Evolutionary conservation across 1,140 invertebrate genomes (phyloP).

Genomic region (Aphaenogaster floridana): DNA sequence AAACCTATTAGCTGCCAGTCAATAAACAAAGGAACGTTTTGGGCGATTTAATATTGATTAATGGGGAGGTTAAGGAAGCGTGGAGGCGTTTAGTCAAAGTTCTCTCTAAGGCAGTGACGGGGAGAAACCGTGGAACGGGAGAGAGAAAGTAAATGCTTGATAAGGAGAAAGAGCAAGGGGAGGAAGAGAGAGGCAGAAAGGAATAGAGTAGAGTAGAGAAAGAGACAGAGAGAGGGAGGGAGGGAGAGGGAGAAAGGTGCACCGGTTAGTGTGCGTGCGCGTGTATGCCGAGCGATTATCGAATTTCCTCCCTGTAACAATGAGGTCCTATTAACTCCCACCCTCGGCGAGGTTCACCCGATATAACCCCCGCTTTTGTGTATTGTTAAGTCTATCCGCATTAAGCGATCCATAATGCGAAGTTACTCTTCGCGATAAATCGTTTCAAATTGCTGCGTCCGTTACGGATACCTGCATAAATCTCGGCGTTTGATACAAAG

Average conservation of each 20-base stretch:
- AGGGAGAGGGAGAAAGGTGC: slow-evolving; percentile 38
- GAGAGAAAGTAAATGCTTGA: slow-evolving; percentile 55
- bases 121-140: slow-evolving; percentile 45
- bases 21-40: slow-evolving; percentile 87
- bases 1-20: slow-evolving; percentile 86
- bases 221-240: slow-evolving; percentile 26
- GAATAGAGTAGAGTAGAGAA: background rate
- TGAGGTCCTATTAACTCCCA: slow-evolving; percentile 87
- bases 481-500: slow-evolving; percentile 52
- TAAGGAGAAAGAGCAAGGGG: slow-evolving; percentile 50
- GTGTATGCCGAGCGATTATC: slow-evolving; percentile 87
- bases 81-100: slow-evolving; percentile 87
- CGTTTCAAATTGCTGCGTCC: slow-evolving; percentile 82
- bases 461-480: slow-evolving; percentile 70
- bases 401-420: slow-evolving; percentile 85
- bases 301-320: slow-evolving; percentile 87
- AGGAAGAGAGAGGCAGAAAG: slow-evolving; percentile 25
- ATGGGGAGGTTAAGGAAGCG: slow-evolving; percentile 87
- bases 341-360: slow-evolving; percentile 82
- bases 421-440: slow-evolving; percentile 85
- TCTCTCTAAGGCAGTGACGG: slow-evolving; percentile 82
- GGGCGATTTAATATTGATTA: slow-evolving; percentile 88
- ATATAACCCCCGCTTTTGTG: slow-evolving; percentile 85
- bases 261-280: slow-evolving; percentile 68
- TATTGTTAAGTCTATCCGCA: slow-evolving; percentile 86